Percentiles rank a stretch among this genome's conserved stretches.
These are phyloP conservation scores for Slavum lentiscoides DNA, from an alignment of 2,888 invertebrate genomes.

Conservation along the genomic window DNA sequence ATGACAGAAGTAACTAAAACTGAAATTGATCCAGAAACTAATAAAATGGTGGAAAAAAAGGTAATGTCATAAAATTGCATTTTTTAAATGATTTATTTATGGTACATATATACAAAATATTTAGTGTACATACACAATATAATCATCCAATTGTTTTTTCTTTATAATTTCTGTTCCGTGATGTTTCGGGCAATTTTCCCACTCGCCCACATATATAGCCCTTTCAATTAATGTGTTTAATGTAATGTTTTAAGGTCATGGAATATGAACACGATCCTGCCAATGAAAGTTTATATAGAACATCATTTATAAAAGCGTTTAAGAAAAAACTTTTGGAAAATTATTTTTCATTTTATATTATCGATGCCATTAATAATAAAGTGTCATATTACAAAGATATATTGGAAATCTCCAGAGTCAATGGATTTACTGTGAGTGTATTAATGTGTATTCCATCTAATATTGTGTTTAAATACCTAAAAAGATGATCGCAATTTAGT, in stretches of 20 bases:
- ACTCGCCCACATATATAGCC: too few relatives aligned
- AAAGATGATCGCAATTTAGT: not conserved
- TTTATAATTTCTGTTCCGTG: too few relatives aligned
- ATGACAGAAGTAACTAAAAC: constrained; percentile 82
- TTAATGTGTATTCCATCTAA: constrained; percentile 10
- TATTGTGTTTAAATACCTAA: not conserved
- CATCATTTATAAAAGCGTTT: constrained; percentile 83
- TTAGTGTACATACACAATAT: too few relatives aligned
- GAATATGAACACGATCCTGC: constrained; percentile 87
- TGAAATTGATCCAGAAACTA: constrained; percentile 71
- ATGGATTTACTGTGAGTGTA: constrained; percentile 77
- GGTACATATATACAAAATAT: too few relatives aligned
- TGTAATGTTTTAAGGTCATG: constrained; percentile 65
- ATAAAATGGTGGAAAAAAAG: constrained; percentile 71
- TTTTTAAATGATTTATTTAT: not conserved
- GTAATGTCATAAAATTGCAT: constrained; percentile 58
- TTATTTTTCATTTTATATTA: constrained; percentile 88
- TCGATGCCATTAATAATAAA: constrained; percentile 87
- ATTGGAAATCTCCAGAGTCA: constrained; percentile 82
- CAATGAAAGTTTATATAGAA: constrained; percentile 80
- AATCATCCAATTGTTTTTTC: too few relatives aligned
- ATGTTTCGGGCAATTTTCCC: too few relatives aligned
- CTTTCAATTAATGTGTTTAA: not conserved
- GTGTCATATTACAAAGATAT: constrained; percentile 82
- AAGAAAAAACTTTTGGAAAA: constrained; percentile 88